Conservation (phyloP, 2,113 vertebrate genomes). For the Siniperca chuatsi region DNA sequence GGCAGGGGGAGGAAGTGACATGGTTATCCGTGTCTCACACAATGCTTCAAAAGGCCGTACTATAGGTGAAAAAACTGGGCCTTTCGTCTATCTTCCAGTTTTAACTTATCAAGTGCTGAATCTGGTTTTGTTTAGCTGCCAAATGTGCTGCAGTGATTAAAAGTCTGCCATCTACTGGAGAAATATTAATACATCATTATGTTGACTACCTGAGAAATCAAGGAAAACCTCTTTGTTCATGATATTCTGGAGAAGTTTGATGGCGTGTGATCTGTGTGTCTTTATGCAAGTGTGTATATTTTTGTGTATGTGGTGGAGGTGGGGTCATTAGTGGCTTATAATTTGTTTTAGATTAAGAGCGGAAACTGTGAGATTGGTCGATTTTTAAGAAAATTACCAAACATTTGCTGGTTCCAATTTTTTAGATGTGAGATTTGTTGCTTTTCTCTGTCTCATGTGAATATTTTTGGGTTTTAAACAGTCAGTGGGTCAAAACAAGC, state of each 20-base stretch:
- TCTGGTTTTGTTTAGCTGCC: background rate
- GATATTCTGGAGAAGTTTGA: background rate
- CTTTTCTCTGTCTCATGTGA: background rate
- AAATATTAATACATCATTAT: constrained; percentile 12
- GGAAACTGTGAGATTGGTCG: background rate
- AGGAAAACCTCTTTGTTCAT: background rate
- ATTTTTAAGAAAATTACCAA: background rate
- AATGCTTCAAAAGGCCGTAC: background rate
- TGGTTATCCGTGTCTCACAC: background rate
- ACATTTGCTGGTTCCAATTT: background rate
- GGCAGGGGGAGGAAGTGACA: constrained; percentile 37
- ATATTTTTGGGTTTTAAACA: background rate
- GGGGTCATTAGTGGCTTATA: background rate
- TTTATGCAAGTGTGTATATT: background rate
- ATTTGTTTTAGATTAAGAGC: background rate
- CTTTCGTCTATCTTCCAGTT: background rate
- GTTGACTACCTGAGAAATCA: background rate
- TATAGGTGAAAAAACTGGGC: background rate
- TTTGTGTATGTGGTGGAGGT: background rate
- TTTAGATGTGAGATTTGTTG: background rate
- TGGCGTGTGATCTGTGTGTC: background rate
- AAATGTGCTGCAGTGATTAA: background rate
- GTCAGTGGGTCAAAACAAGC: background rate
- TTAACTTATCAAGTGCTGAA: background rate
- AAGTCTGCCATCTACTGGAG: constrained; percentile 67